Evolutionary conservation across 2,888 invertebrate genomes (phyloP).

Genomic region (Dione vanillae): DNA sequence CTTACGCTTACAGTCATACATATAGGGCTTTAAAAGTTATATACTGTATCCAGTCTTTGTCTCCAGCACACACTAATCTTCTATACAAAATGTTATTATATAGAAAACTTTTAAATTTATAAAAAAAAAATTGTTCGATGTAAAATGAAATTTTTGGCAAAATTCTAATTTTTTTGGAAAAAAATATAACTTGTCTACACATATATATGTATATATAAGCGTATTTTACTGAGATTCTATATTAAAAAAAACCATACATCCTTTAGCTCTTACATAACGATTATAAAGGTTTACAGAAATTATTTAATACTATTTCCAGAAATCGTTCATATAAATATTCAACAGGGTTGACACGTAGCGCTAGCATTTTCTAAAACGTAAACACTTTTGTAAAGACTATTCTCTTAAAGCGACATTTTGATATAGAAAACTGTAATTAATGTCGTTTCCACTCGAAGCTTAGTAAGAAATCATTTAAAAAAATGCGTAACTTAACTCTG

Average conservation of each 20-base stretch:
- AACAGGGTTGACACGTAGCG: conserved; percentile 5
- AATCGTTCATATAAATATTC: conserved; percentile 7
- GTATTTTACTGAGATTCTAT: conserved; percentile 15
- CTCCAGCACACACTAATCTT: too few species aligned
- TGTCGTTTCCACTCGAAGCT: not conserved
- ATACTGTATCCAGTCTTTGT: too few species aligned
- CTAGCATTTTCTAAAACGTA: conserved; percentile 10
- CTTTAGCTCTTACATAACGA: not conserved
- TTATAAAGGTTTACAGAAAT: conserved; percentile 3
- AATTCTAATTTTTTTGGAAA: too few species aligned
- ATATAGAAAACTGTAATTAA: not conserved
- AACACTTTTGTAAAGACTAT: not conserved
- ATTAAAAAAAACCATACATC: not conserved
- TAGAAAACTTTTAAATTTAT: too few species aligned
- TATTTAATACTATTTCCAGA: not conserved
- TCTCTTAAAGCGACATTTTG: not conserved
- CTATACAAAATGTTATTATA: too few species aligned
- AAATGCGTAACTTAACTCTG: not conserved
- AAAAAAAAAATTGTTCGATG: too few species aligned
- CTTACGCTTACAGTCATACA: too few species aligned
- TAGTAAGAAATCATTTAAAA: not conserved
- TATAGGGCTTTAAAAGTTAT: too few species aligned
- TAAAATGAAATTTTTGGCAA: too few species aligned
- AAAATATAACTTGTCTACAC: too few species aligned
- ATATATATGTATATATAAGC: not conserved